A percentile compares a stretch with the other conserved stretches of the same genome.
Evolutionary conservation across 2,797 vertebrate genomes (phyloP).

Genomic region (Decapterus maruadsi): DNA sequence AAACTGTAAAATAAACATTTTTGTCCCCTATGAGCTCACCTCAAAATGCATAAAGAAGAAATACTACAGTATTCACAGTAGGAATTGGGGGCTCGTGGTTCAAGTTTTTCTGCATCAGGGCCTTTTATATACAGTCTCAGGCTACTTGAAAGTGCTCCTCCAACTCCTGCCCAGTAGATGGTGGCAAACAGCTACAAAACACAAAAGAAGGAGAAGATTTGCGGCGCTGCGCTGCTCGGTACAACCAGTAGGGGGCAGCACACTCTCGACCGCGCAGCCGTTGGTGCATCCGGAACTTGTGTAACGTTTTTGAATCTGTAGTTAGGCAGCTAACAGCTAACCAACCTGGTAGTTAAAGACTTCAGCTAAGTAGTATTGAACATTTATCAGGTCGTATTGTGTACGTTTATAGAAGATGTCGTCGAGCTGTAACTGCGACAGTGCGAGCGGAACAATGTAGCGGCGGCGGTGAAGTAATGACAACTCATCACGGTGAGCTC

Average conservation of each 20-base stretch:
- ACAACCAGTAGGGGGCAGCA: constrained; percentile 55
- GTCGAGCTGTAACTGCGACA: background rate
- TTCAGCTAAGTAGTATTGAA: constrained; percentile 16
- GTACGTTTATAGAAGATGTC: background rate
- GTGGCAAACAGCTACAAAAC: too few species aligned
- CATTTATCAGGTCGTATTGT: background rate
- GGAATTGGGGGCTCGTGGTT: too few species aligned
- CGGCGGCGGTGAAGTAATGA: constrained; percentile 51
- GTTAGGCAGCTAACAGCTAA: constrained; percentile 7
- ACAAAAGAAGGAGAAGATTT: too few species aligned
- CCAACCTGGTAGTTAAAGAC: constrained; percentile 17
- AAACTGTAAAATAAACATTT: too few species aligned
- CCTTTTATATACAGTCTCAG: too few species aligned
- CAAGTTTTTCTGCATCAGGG: too few species aligned
- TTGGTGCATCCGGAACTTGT: constrained; percentile 62
- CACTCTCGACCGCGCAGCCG: background rate
- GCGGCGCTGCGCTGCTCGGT: too few species aligned
- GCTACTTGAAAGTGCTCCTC: too few species aligned
- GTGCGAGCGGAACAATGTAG: constrained; percentile 34
- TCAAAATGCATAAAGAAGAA: too few species aligned
- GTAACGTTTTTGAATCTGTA: constrained; percentile 69
- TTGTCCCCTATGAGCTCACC: too few species aligned
- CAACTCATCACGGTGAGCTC: constrained; percentile 56
- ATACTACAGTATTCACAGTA: too few species aligned
- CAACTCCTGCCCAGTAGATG: too few species aligned